Evolutionary conservation across 2,888 invertebrate genomes (phyloP).

Genomic region (Agonum fuliginosum): DNA sequence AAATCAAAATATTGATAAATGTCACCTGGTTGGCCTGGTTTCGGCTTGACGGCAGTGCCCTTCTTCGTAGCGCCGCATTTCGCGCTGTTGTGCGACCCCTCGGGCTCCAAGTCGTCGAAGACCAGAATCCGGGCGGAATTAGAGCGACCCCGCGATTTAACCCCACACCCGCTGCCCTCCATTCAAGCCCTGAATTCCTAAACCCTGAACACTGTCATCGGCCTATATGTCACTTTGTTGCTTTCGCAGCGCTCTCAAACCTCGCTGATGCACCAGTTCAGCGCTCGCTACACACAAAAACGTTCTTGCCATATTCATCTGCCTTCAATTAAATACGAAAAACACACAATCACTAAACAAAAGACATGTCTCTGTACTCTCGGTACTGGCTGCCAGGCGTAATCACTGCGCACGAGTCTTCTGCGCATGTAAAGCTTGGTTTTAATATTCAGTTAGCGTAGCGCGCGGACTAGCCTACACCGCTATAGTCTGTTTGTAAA

Average conservation of each 20-base stretch:
- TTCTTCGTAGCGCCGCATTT: slow-evolving; percentile 65
- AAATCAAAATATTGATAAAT: slow-evolving; percentile 23
- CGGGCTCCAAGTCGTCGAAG: slow-evolving; percentile 83
- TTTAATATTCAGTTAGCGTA: slow-evolving; percentile 19
- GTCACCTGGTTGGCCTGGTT: slow-evolving; percentile 66
- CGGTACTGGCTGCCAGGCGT: slow-evolving; percentile 19
- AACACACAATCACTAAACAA: slow-evolving; percentile 52
- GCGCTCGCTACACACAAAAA: slow-evolving; percentile 24
- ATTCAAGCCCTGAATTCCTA: slow-evolving; percentile 61
- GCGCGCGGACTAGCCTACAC: neutral
- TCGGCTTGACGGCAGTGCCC: slow-evolving; percentile 62
- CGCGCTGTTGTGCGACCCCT: slow-evolving; percentile 68
- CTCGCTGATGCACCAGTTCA: slow-evolving; percentile 27
- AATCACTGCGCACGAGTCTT: slow-evolving; percentile 34
- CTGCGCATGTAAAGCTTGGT: slow-evolving; percentile 12
- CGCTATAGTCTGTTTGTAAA: too few species aligned
- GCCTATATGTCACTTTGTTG: slow-evolving; percentile 31
- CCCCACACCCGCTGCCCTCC: slow-evolving; percentile 66
- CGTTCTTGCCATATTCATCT: slow-evolving; percentile 53
- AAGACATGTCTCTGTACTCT: slow-evolving; percentile 34
- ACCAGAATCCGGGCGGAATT: slow-evolving; percentile 85
- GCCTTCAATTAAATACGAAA: neutral
- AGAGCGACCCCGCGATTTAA: slow-evolving; percentile 70
- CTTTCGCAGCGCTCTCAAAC: slow-evolving; percentile 6
- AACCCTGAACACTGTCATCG: slow-evolving; percentile 51